Evolutionary conservation across 2,888 invertebrate species (phyloP).

Genomic region (Cephus pulcher): DNA sequence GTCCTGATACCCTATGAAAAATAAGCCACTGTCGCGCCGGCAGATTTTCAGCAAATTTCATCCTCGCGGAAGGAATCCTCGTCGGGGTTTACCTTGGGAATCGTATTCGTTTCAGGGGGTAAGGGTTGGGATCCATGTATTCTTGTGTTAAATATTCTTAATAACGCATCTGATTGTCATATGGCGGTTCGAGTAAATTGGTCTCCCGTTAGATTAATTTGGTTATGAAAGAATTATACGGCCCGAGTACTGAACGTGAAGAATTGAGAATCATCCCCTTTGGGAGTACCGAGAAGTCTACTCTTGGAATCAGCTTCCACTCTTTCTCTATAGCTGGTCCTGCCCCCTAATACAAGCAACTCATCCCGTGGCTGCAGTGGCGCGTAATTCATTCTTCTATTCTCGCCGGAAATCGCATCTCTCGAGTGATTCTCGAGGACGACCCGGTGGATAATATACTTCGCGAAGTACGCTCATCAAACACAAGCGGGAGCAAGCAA

Average conservation of each 20-base stretch:
- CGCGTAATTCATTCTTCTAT: constrained; percentile 46
- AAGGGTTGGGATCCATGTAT: neutral
- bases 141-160: neutral
- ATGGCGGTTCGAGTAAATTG: neutral
- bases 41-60: constrained; percentile 23
- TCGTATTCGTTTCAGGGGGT: neutral
- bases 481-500: constrained; percentile 65
- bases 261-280: neutral
- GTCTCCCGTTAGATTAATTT: neutral
- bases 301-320: neutral
- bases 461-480: constrained; percentile 64
- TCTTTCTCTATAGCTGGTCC: neutral
- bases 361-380: neutral
- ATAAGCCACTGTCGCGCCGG: constrained; percentile 18
- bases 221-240: neutral
- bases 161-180: neutral
- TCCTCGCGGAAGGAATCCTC: constrained; percentile 3
- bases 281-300: neutral
- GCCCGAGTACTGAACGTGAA: neutral
- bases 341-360: neutral
- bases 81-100: neutral
- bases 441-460: constrained; percentile 58
- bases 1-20: constrained; percentile 15
- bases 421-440: constrained; percentile 58
- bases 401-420: constrained; percentile 54